Conservation (phyloP, 2,888 invertebrate genomes). For the Lacanobia oleracea region DNA sequence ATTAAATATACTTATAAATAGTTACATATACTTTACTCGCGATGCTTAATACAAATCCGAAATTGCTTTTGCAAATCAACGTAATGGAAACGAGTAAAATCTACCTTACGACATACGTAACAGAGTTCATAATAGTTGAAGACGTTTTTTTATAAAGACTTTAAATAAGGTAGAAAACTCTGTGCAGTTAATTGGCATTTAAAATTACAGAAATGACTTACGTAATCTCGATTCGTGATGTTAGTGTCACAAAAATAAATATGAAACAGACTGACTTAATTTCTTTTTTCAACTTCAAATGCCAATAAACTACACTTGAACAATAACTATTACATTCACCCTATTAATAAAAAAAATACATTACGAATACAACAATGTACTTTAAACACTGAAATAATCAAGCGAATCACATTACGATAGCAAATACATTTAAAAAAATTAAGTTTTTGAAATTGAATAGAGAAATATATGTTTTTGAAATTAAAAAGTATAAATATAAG, state of each 20-base stretch:
- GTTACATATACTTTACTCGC: constrained; percentile 81
- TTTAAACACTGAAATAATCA: constrained; percentile 53
- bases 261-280: constrained; percentile 14
- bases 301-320: constrained; percentile 40
- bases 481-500: constrained; percentile 31
- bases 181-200: constrained; percentile 40
- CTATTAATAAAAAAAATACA: constrained; percentile 59
- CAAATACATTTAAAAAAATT: constrained; percentile 41
- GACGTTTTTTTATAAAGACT: constrained; percentile 36
- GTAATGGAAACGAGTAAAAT: constrained; percentile 61
- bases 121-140: constrained; percentile 54
- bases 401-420: constrained; percentile 58
- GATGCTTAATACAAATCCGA: constrained; percentile 76
- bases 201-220: constrained; percentile 18
- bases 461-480: constrained; percentile 41
- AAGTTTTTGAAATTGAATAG: constrained; percentile 34
- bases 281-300: constrained; percentile 40
- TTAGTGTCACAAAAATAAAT: constrained; percentile 37
- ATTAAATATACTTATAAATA: constrained; percentile 88
- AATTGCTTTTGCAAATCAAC: constrained; percentile 69
- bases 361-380: constrained; percentile 60
- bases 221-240: constrained; percentile 16
- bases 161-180: constrained; percentile 50
- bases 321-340: constrained; percentile 40
- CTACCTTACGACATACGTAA: constrained; percentile 58